Percentiles rank a stretch among this genome's conserved stretches.
These are phyloP conservation scores for Tringa solitaria DNA, from an alignment of 2,113 vertebrate species.

Conservation along the genomic window DNA sequence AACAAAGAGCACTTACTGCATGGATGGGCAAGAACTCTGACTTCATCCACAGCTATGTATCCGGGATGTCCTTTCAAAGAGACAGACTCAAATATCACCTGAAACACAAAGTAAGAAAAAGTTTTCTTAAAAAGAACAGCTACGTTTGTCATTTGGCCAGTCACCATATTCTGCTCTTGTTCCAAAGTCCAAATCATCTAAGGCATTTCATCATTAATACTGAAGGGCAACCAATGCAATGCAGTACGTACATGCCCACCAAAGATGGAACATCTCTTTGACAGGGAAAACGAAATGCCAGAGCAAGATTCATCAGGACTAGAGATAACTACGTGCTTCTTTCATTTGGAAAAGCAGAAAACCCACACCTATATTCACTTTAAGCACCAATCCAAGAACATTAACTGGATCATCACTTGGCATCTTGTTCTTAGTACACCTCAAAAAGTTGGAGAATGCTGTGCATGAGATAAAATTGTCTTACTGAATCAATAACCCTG, in stretches of 20 bases:
- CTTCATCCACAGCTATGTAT: slow-evolving; percentile 94
- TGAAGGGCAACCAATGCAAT: not conserved
- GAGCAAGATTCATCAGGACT: not conserved
- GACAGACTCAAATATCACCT: slow-evolving; percentile 97
- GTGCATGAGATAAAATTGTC: not conserved
- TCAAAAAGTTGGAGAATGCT: not conserved
- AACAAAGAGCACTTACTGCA: slow-evolving; percentile 83
- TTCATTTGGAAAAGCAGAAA: not conserved
- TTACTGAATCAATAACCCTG: not conserved
- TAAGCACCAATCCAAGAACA: not conserved
- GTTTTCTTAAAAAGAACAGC: not conserved
- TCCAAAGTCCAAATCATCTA: not conserved
- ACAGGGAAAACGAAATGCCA: not conserved
- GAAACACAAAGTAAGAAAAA: slow-evolving; percentile 56
- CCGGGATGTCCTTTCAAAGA: slow-evolving; percentile 92
- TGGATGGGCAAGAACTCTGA: slow-evolving; percentile 93
- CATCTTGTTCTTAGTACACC: not conserved
- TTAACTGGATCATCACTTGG: not conserved
- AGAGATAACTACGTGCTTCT: not conserved
- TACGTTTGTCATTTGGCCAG: not conserved
- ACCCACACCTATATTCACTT: not conserved
- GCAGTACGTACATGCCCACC: not conserved
- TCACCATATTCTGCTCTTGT: not conserved
- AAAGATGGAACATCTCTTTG: not conserved
- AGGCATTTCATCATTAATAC: not conserved